These are phyloP conservation scores for Pegoplata infirma DNA, from an alignment of 2,888 invertebrate species.

Conservation along the genomic window DNA sequence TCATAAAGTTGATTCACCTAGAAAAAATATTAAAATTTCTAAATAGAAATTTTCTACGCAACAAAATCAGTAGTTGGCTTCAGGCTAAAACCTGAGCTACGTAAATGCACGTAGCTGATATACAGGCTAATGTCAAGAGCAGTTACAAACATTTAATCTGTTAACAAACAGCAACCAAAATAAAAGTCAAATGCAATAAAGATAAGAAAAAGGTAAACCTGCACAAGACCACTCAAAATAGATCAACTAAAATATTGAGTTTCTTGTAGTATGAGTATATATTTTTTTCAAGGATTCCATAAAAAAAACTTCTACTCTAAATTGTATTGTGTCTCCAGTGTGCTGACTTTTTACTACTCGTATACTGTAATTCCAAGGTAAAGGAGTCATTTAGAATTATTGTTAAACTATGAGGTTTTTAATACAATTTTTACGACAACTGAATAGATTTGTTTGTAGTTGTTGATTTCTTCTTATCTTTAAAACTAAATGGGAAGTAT, in stretches of 20 bases:
- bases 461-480: constrained; percentile 33
- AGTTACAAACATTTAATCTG: not conserved
- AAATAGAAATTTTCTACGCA: not conserved
- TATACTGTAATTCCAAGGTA: not conserved
- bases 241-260: no score
- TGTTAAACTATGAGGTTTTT: constrained; percentile 29
- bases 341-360: no score
- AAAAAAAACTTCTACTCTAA: not conserved
- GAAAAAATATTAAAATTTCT: no score
- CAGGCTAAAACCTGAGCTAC: not conserved
- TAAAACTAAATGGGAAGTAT: constrained; percentile 35
- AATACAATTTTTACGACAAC: constrained; percentile 50
- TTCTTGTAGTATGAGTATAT: no score
- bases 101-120: not conserved
- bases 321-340: not conserved
- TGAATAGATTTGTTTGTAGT: constrained; percentile 17
- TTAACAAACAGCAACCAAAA: not conserved
- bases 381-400: constrained; percentile 29
- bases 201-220: not conserved
- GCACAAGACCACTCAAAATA: not conserved
- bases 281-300: no score
- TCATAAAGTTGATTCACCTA: no score
- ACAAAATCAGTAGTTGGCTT: not conserved
- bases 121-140: not conserved
- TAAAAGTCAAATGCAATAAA: not conserved